Evolutionary conservation across 2,888 invertebrate genomes (phyloP).

Genomic region (Isotomurus palustris): DNA sequence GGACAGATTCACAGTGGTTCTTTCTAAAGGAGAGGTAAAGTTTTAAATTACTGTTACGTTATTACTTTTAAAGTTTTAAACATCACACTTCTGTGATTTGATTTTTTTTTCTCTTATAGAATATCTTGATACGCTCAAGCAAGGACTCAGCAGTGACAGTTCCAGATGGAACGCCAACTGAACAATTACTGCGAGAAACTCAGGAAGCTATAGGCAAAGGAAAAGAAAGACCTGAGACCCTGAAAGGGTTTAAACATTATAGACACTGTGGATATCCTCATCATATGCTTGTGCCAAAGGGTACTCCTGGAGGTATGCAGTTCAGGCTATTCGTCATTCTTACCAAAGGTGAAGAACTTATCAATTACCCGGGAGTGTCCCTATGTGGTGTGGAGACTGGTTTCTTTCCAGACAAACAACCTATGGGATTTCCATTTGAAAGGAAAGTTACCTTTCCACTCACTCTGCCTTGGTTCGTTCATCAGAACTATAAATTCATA

Average conservation of each 20-base stretch:
- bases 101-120: too few species aligned
- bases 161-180: slow-evolving; percentile 60
- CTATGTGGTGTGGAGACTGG: slow-evolving; percentile 47
- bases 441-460: too few species aligned
- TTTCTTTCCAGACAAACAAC: slow-evolving; percentile 48
- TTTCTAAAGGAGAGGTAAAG: slow-evolving; percentile 49
- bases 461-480: too few species aligned
- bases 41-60: too few species aligned
- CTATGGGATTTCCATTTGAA: slow-evolving; percentile 33
- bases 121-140: slow-evolving; percentile 51
- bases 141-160: slow-evolving; percentile 62
- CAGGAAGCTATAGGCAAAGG: background rate
- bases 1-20: slow-evolving; percentile 37
- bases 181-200: slow-evolving; percentile 51
- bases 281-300: slow-evolving; percentile 42
- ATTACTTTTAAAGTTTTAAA: too few species aligned
- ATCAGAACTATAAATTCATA: too few species aligned
- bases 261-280: slow-evolving; percentile 39
- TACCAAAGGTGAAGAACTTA: slow-evolving; percentile 35
- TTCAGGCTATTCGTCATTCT: slow-evolving; percentile 38
- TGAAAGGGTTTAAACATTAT: slow-evolving; percentile 51
- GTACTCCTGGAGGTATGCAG: slow-evolving; percentile 33
- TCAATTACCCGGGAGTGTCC: background rate
- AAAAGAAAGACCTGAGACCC: slow-evolving; percentile 53
- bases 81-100: too few species aligned